Conservation (phyloP, 2,113 vertebrate species). For the Lophius piscatorius region DNA sequence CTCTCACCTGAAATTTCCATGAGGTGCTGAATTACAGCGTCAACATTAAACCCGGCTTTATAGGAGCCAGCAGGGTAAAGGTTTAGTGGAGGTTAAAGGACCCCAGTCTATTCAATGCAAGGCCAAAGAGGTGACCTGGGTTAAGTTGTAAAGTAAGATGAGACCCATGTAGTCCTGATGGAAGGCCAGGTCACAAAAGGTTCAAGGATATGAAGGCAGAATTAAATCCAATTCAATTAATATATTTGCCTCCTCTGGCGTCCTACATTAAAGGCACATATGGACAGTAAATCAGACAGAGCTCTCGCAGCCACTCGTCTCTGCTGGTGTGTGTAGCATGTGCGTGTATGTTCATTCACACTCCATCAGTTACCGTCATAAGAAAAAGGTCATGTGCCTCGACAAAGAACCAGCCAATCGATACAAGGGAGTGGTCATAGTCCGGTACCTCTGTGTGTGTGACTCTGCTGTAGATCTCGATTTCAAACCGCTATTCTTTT, state of each 20-base stretch:
- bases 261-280: slow-evolving; percentile 51
- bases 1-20: slow-evolving; percentile 15
- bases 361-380: slow-evolving; percentile 32
- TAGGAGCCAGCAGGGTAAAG: slow-evolving; percentile 40
- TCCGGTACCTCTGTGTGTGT: slow-evolving; percentile 14
- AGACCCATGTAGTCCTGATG: slow-evolving; percentile 28
- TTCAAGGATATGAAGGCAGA: slow-evolving; percentile 56
- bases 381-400: slow-evolving; percentile 23
- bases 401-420: slow-evolving; percentile 20
- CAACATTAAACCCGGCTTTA: slow-evolving; percentile 45
- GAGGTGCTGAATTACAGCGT: slow-evolving; percentile 19
- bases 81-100: slow-evolving; percentile 51
- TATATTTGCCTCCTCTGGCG: slow-evolving; percentile 24
- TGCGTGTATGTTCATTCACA: slow-evolving; percentile 30
- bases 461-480: slow-evolving; percentile 26
- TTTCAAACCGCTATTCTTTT: slow-evolving; percentile 46
- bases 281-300: slow-evolving; percentile 54
- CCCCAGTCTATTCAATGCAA: slow-evolving; percentile 19
- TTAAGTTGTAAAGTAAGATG: slow-evolving; percentile 38
- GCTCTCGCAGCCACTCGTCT: slow-evolving; percentile 4
- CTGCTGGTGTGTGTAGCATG: slow-evolving; percentile 23
- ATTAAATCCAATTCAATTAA: slow-evolving; percentile 70
- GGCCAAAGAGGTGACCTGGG: slow-evolving; percentile 37
- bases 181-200: slow-evolving; percentile 33
- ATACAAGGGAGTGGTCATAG: slow-evolving; percentile 12